Base-by-base conservation (phyloP, 2,113 vertebrate species). In the Oplegnathus fasciatus region DNA sequence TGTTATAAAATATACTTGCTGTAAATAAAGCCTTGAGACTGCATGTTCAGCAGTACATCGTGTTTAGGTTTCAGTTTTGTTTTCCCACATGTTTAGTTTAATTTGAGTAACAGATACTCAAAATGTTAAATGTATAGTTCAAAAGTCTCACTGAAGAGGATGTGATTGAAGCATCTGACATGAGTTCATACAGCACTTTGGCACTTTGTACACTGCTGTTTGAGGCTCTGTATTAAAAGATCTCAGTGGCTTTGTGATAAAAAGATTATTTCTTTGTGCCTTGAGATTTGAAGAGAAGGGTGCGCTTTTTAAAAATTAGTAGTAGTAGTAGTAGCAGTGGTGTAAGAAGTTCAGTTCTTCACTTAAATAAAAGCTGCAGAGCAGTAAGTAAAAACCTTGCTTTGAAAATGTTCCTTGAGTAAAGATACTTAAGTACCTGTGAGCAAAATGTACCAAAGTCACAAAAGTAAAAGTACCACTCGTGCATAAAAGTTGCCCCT, bases 1-100 rank as follows among this genome's bases (percentile, higher is more conserved):
- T 48, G 37, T 68, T 62, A 10, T 61, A 18, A 73, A 40, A 80
- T 78, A 48, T 61, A 46, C 48, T 28, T 52, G 24, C 46, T 58
- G n/a, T 82, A 78, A 91, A 86, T 64, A 18, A 52, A 61, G 42
- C 8, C 2, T 42, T 42, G n/a, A 66, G 67, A 67, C 11, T 3
- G 9, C 30, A 55, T 67, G 72, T 83, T 80, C 17, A 26, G 62
- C 58, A 80, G 34, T 28, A 54, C 22, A 65, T 2, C 13, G 15
- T n/a, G 9, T 68, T 75, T 15, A 15, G 13, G 13, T 61, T 55
- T 61, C 5, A n/a, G 5, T 62, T 67, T 50, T 48, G 20, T 28
- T 17, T 55, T 28, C 18, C 1, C 14, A 28, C 24, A 44, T 18
- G n/a, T 62, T 58, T 67, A 9, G 0, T 26, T 78, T 67, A 0